These are phyloP conservation scores for Enteromius argenteus DNA, from an alignment of 2,797 vertebrate species.

Conservation along the genomic window DNA sequence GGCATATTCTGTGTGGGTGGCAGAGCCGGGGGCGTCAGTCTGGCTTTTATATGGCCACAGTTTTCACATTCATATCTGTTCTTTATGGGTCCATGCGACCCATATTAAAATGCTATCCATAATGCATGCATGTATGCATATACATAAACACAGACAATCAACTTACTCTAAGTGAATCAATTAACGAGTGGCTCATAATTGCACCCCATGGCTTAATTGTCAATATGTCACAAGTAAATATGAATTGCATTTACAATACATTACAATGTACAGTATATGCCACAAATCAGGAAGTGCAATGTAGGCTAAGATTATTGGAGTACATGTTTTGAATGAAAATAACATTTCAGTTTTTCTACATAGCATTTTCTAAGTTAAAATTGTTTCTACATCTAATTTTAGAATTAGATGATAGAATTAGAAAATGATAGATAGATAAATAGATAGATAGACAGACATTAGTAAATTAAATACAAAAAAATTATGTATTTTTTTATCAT, in stretches of 20 bases:
- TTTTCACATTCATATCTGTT: slow-evolving; percentile 48
- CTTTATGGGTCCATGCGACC: slow-evolving; percentile 20
- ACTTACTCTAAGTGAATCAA: slow-evolving; percentile 54
- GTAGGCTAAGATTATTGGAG: not conserved
- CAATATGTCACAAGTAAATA: slow-evolving; percentile 45
- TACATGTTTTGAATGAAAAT: not conserved
- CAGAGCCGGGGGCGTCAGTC: slow-evolving; percentile 69
- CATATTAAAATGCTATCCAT: slow-evolving; percentile 40
- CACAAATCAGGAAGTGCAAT: not conserved
- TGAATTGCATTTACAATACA: slow-evolving; percentile 40
- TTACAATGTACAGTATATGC: slow-evolving; percentile 8
- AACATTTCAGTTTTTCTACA: not conserved
- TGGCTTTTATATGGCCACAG: slow-evolving; percentile 31
- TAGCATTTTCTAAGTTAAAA: not conserved
- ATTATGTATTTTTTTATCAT: not conserved
- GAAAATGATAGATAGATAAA: not conserved
- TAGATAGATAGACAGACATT: not conserved
- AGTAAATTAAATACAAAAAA: no score
- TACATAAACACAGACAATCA: slow-evolving; percentile 42
- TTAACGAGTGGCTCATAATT: slow-evolving; percentile 60
- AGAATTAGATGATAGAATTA: not conserved
- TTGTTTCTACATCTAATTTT: not conserved
- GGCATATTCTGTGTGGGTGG: slow-evolving; percentile 72
- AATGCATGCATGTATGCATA: slow-evolving; percentile 46
- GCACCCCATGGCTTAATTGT: slow-evolving; percentile 57